Conservation (phyloP, 2,888 invertebrate species). For the Odontothrips loti region DNA sequence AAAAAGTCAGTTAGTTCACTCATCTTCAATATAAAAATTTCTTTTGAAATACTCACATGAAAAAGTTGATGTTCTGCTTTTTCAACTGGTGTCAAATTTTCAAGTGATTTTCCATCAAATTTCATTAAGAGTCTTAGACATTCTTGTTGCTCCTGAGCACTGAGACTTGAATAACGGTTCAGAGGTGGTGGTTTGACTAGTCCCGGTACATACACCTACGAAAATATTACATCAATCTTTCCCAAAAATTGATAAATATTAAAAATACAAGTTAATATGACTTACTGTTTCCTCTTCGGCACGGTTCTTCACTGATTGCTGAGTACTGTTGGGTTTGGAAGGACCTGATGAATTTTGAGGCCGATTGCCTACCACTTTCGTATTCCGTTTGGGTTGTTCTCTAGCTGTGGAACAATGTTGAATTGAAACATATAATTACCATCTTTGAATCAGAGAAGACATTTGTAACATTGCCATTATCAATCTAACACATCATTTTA, state of each 20-base stretch:
- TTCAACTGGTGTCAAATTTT: background rate
- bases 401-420: no score
- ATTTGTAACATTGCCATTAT: no score
- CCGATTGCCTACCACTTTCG: no score
- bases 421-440: no score
- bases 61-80: constrained; percentile 10
- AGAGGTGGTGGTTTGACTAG: background rate
- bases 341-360: no score
- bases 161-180: background rate
- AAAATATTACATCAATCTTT: background rate
- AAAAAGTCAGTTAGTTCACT: background rate
- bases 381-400: no score
- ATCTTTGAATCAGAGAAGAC: no score
- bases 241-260: background rate
- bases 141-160: background rate
- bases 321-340: no score
- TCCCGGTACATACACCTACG: background rate
- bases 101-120: background rate
- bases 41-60: background rate
- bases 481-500: no score
- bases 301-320: no score
- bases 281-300: background rate
- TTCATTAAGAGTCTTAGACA: background rate
- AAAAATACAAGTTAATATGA: background rate
- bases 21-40: background rate